Evolutionary conservation across 2,888 invertebrate genomes (phyloP), one percentile per base, ranked within the genome.

Genomic region (Labia minor): DNA sequence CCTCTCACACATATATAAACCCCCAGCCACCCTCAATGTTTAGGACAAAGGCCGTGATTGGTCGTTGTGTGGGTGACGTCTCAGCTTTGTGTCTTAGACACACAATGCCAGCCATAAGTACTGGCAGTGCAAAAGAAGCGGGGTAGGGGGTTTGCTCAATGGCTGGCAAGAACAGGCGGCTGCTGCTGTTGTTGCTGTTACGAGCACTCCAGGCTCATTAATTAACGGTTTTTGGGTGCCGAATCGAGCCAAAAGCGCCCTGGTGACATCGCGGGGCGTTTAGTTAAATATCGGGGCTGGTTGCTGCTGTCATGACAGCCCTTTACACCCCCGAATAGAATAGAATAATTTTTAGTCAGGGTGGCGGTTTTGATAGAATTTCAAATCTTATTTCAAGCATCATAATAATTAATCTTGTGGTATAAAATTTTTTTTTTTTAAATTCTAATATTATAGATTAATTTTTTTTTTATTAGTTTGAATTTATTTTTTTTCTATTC

Each of bases 131-230:
- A 49, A 49, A 49, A 14, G n/a, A 16, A 14, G 6, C 6, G 49
- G n/a, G 49, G 16, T 14, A 14, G 49, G 3, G 16, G 16, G n/a
- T n/a, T 14, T 11, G 49, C 49, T 49, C n/a, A 49, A 49, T 49
- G 49, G n/a, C 49, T 49, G 49, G 49, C 49, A 49, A 49, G 49
- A 49, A 49, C 49, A 49, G 26, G n/a, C 49, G 49, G 49, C 49
- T 49, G 14, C n/a, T 49, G 49, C 49, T 49, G n/a, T 49, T 49
- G 49, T 14, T 49, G 49, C 49, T 49, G 8, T 49, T 49, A 49
- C 49, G 8, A 49, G 49, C 49, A 49, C 49, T 49, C 49, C 49
- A 49, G 8, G 49, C 49, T 49, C 49, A 49, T 49, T 49, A 49
- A 49, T 49, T 49, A 49, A 49, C 49, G 49, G 49, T 49, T 49